Evolutionary conservation across 1,140 invertebrate species (phyloP).

Genomic region (Platorchestia sp.): DNA sequence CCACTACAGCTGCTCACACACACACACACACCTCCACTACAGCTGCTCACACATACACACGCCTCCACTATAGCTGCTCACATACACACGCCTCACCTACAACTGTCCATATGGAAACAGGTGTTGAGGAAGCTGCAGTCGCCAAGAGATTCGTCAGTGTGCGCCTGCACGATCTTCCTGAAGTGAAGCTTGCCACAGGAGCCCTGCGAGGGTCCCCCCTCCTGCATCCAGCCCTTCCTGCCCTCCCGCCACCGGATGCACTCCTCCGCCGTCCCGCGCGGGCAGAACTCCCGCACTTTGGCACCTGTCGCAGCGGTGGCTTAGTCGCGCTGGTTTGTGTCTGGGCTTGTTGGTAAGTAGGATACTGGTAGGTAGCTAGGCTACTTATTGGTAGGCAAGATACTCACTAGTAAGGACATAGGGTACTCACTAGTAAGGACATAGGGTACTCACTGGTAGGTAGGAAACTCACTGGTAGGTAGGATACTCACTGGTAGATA

Average conservation of each 20-base stretch:
- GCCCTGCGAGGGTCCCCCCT: constrained; percentile 67
- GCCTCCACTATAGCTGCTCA: neutral
- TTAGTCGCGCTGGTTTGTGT: too few relatives aligned
- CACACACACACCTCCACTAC: too few relatives aligned
- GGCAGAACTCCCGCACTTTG: constrained; percentile 94
- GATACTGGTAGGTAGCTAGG: too few relatives aligned
- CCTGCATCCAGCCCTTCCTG: constrained; percentile 71
- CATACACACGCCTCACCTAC: constrained; percentile 79
- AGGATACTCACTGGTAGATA: too few relatives aligned
- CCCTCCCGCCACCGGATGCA: constrained; percentile 80
- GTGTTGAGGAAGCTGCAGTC: constrained; percentile 99
- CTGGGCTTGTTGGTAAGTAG: too few relatives aligned
- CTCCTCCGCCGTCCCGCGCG: constrained; percentile 92
- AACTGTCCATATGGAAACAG: constrained; percentile 99
- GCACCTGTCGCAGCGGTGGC: too few relatives aligned
- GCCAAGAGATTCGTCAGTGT: constrained; percentile 95
- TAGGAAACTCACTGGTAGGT: too few relatives aligned
- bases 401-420: too few relatives aligned
- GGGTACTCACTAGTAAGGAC: too few relatives aligned
- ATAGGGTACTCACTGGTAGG: too few relatives aligned
- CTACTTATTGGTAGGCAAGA: too few relatives aligned
- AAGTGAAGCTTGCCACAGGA: constrained; percentile 93
- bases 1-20: too few relatives aligned
- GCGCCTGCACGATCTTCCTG: constrained; percentile 96
- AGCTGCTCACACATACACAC: neutral